Conservation (phyloP, 2,888 invertebrate species). For the Rhorus exstirpatorius region DNA sequence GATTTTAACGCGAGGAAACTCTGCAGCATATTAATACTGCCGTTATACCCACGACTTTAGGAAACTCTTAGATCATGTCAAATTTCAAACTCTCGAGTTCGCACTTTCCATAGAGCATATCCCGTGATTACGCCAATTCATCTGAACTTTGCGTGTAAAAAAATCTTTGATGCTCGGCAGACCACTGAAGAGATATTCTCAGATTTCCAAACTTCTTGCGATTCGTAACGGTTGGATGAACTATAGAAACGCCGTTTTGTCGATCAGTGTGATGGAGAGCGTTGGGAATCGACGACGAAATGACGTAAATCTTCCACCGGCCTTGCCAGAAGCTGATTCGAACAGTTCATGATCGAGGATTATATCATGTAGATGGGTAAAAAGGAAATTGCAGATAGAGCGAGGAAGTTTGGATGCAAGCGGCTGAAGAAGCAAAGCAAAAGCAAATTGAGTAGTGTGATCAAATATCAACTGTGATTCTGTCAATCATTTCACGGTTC, state of each 20-base stretch:
- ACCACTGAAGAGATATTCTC: conserved; percentile 12
- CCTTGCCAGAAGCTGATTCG: conserved; percentile 28
- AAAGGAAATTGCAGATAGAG: conserved; percentile 9
- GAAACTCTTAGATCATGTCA: conserved; percentile 52
- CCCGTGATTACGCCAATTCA: conserved; percentile 23
- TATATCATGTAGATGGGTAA: conserved; percentile 4
- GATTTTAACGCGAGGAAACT: conserved; percentile 19
- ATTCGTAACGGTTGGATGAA: conserved; percentile 49
- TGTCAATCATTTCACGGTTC: not conserved
- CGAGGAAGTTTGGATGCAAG: not conserved
- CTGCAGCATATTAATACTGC: conserved; percentile 33
- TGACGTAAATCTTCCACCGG: conserved; percentile 62
- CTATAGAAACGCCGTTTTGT: conserved; percentile 51
- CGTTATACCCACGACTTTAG: conserved; percentile 43
- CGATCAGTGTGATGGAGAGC: conserved; percentile 33
- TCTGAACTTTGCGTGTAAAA: conserved; percentile 31
- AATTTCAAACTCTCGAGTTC: conserved; percentile 15
- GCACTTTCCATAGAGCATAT: conserved; percentile 24
- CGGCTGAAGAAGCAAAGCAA: not conserved
- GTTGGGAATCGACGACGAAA: conserved; percentile 48
- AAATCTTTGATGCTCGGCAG: conserved; percentile 40
- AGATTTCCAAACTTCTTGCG: conserved; percentile 47
- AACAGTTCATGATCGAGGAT: not conserved
- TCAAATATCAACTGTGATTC: not conserved
- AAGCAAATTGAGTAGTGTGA: not conserved